A percentile compares a stretch with the other conserved stretches of the same genome.
phyloP scores from a whole-genome alignment of 2,797 vertebrate genomes.

The Alosa sapidissima region DNA sequence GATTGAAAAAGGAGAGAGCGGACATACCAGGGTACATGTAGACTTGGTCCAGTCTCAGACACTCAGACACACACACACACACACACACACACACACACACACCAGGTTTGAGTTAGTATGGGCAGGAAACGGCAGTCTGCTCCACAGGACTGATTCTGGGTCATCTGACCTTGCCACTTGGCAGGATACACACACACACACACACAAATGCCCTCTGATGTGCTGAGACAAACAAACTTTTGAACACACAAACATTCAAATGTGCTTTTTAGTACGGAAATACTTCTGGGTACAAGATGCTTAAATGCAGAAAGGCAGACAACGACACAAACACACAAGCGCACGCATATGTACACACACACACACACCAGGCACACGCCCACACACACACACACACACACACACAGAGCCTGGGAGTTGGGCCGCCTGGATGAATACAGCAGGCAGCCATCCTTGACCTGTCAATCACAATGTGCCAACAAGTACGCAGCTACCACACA shows the following conservation, averaged over 20 bases:
- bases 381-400: constrained; percentile 33
- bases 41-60: constrained; percentile 6
- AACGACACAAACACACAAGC: background rate
- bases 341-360: background rate
- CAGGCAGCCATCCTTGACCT: constrained; percentile 54
- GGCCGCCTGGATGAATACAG: constrained; percentile 50
- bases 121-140: constrained; percentile 42
- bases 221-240: background rate
- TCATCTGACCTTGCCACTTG: constrained; percentile 62
- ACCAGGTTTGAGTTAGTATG: constrained; percentile 50
- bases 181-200: constrained; percentile 52
- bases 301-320: constrained; percentile 50
- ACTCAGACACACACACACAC: constrained; percentile 37
- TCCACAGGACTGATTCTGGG: constrained; percentile 55
- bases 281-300: too few species aligned
- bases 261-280: background rate
- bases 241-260: background rate
- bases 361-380: constrained; percentile 35
- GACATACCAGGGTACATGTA: background rate
- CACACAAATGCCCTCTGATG: constrained; percentile 26
- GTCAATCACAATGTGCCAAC: constrained; percentile 51
- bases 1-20: background rate
- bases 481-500: constrained; percentile 29
- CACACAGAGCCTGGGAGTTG: constrained; percentile 34
- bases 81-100: constrained; percentile 50